Evolutionary conservation across 2,888 invertebrate species (phyloP).

Genomic region (Caenorhabditis parvicauda): DNA sequence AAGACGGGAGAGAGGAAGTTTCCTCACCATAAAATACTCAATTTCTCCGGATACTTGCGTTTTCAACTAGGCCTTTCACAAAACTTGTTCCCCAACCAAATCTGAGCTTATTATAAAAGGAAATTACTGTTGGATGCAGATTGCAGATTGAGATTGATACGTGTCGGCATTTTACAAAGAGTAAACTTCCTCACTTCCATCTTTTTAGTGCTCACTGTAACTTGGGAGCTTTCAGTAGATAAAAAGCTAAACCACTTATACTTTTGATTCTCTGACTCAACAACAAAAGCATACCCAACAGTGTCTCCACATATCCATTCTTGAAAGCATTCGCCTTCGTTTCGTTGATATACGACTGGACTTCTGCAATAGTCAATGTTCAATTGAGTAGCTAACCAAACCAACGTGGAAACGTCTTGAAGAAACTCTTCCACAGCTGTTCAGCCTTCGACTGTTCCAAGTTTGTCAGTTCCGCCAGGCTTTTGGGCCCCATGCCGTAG

Average conservation of each 20-base stretch:
- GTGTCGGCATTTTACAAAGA: too few species aligned
- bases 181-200: too few species aligned
- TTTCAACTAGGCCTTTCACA: too few species aligned
- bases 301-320: constrained; percentile 81
- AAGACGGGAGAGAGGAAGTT: too few species aligned
- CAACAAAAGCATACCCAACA: constrained; percentile 72
- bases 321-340: constrained; percentile 68
- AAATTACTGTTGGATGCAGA: too few species aligned
- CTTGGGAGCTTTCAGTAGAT: too few species aligned
- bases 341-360: constrained; percentile 71
- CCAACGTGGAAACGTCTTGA: constrained; percentile 76
- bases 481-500: constrained; percentile 86
- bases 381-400: background rate
- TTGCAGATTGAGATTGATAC: too few species aligned
- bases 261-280: background rate
- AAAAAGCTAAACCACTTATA: background rate
- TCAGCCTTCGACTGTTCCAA: constrained; percentile 78
- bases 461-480: constrained; percentile 77
- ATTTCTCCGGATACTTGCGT: too few species aligned
- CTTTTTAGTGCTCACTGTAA: too few species aligned
- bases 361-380: constrained; percentile 61
- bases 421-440: constrained; percentile 70
- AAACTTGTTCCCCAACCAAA: too few species aligned
- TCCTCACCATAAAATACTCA: too few species aligned
- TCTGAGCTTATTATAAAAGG: too few species aligned